phyloP scores from a whole-genome alignment of 2,113 vertebrate genomes.

The Chaenogobius annularis region DNA sequence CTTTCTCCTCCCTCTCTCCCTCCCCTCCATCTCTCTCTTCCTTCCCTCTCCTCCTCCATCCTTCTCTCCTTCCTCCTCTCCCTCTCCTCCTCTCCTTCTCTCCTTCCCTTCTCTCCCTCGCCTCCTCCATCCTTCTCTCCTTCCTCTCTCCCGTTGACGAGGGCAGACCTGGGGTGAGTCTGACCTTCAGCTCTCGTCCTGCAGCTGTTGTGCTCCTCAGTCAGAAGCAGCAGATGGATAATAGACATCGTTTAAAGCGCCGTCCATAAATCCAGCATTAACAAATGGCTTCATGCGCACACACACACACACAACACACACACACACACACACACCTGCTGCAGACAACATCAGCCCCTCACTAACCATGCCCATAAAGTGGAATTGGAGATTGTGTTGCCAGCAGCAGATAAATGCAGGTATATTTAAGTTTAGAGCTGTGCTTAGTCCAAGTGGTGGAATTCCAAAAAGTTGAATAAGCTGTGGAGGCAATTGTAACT shows the following conservation, averaged over 20 bases:
- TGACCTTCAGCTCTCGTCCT: slow-evolving; percentile 1
- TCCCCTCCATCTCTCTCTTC: neutral
- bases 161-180: neutral
- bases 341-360: neutral
- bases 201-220: neutral
- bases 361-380: slow-evolving; percentile 2
- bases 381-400: neutral
- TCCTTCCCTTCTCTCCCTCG: too few relatives aligned
- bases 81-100: too few relatives aligned
- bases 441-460: neutral
- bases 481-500: neutral
- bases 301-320: neutral
- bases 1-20: too few relatives aligned
- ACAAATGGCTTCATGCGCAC: neutral
- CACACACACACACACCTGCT: neutral
- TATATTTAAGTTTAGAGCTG: neutral
- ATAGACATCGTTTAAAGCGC: neutral
- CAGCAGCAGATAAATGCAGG: neutral
- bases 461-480: too few relatives aligned
- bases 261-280: slow-evolving; percentile 1
- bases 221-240: slow-evolving; percentile 11
- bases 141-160: neutral
- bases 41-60: too few relatives aligned
- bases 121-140: neutral
- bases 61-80: too few relatives aligned